These are phyloP conservation scores for Xiphophorus couchianus DNA, from an alignment of 2,113 vertebrate species.

Conservation along the genomic window DNA sequence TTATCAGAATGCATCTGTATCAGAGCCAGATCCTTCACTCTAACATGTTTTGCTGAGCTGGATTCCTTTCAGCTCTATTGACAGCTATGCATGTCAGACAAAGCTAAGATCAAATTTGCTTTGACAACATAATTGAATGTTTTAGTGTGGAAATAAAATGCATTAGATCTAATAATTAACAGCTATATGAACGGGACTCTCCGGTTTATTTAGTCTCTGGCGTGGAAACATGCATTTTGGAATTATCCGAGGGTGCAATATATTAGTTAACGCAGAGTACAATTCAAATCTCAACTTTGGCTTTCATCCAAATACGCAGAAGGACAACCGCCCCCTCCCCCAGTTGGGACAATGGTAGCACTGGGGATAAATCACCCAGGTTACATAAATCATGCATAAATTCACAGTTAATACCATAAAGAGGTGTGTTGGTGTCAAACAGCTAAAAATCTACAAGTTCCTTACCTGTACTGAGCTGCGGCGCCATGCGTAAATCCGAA, in stretches of 20 bases:
- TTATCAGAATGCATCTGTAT: background rate
- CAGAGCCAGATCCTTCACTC: no score
- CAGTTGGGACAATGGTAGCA: background rate
- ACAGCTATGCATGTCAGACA: background rate
- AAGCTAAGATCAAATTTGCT: background rate
- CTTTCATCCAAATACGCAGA: background rate
- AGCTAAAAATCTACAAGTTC: fast-evolving
- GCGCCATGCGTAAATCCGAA: slow-evolving; percentile 98
- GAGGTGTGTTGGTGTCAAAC: no score
- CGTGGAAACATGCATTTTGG: background rate
- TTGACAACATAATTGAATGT: background rate
- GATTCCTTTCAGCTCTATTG: background rate
- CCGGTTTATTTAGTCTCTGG: background rate
- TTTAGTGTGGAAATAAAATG: background rate
- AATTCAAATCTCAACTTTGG: background rate
- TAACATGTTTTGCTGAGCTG: background rate
- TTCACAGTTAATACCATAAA: background rate
- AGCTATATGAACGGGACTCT: background rate
- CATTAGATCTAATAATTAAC: no score
- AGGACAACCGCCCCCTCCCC: background rate
- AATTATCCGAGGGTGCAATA: no score
- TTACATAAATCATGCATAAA: background rate
- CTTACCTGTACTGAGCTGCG: slow-evolving; percentile 95
- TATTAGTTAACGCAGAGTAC: background rate
- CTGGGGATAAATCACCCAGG: background rate